Evolutionary conservation across 2,113 vertebrate genomes (phyloP).

Genomic region (Tragelaphus scriptus): DNA sequence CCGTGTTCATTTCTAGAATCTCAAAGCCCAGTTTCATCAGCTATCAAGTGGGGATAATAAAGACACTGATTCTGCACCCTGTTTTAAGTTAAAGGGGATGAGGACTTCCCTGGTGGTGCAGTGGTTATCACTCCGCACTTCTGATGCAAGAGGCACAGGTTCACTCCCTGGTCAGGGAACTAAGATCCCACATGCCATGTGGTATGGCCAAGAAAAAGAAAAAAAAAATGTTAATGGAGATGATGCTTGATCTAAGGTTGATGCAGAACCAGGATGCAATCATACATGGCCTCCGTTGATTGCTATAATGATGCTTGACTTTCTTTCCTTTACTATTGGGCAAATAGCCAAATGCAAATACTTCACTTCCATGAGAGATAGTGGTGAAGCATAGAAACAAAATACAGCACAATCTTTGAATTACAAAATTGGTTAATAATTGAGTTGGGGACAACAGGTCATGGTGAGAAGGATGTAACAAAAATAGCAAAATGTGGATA

Average conservation of each 20-base stretch:
- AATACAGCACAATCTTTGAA: not conserved
- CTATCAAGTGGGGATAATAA: not conserved
- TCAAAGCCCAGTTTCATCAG: not conserved
- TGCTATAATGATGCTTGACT: accelerated
- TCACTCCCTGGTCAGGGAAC: not conserved
- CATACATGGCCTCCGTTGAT: accelerated
- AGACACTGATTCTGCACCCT: not conserved
- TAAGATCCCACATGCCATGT: not conserved
- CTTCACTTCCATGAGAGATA: not conserved
- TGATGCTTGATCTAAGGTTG: not conserved
- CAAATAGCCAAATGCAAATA: not conserved
- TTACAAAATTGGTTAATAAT: not conserved
- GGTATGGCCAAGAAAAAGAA: not conserved
- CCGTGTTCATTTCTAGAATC: not conserved
- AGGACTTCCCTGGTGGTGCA: not conserved
- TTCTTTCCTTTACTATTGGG: not conserved
- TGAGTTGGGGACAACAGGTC: not conserved
- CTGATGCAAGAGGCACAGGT: not conserved
- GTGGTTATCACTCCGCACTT: not conserved
- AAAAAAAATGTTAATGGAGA: not conserved
- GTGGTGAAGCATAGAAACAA: not conserved
- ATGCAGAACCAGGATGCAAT: not conserved
- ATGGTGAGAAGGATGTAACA: not conserved
- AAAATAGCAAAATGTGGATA: not conserved
- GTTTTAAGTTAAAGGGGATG: not conserved